These are phyloP conservation scores for Sarotherodon lohbergeri DNA, from an alignment of 2,113 vertebrate species.

Conservation along the genomic window DNA sequence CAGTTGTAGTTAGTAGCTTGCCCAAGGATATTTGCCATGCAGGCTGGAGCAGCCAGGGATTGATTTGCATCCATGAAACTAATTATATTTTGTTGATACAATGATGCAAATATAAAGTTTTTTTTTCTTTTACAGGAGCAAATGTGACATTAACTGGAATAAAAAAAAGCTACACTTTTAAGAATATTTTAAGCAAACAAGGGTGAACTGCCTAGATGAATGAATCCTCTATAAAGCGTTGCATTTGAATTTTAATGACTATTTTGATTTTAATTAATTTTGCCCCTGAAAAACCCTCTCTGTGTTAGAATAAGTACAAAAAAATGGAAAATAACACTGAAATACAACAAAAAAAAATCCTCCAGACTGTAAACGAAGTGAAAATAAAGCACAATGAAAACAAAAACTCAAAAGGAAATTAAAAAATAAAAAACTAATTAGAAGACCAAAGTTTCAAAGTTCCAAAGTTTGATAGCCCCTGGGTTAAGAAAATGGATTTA, in stretches of 20 bases:
- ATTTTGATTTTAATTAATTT: neutral
- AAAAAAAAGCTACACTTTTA: neutral
- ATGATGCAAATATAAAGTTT: fast-evolving
- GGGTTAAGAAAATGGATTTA: neutral
- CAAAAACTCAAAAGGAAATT: neutral
- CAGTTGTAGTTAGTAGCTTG: neutral
- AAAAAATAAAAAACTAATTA: neutral
- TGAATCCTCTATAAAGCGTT: neutral
- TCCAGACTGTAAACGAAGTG: neutral
- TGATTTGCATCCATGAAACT: neutral
- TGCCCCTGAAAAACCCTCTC: neutral
- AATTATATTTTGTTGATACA: neutral
- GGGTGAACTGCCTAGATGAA: neutral
- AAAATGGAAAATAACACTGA: neutral
- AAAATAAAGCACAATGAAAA: neutral
- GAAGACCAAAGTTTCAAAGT: no score
- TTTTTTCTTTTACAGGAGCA: neutral
- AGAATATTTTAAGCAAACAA: neutral
- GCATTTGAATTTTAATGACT: neutral
- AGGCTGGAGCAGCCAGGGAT: neutral
- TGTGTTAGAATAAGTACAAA: neutral
- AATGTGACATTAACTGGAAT: neutral
- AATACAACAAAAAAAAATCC: fast-evolving
- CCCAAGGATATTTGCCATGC: neutral
- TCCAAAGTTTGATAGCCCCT: neutral